Conservation (phyloP, 2,113 vertebrate genomes). For the Proterorhinus semilunaris region DNA sequence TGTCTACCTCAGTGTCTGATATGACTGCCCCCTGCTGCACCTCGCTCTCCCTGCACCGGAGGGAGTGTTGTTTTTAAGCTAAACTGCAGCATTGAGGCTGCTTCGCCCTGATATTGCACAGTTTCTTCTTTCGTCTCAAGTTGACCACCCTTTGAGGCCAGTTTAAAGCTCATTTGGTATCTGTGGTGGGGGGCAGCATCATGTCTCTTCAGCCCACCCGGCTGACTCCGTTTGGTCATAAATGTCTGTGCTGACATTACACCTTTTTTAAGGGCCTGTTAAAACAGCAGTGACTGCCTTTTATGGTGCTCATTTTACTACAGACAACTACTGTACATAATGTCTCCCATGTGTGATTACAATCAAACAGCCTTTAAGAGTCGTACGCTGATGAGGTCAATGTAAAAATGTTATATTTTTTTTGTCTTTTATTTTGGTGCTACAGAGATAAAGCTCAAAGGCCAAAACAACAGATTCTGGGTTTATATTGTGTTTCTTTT, state of each 20-base stretch:
- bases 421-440: slow-evolving; percentile 27
- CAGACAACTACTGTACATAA: slow-evolving; percentile 44
- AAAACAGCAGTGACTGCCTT: slow-evolving; percentile 54
- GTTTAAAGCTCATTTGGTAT: slow-evolving; percentile 49
- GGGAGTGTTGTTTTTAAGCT: slow-evolving; percentile 64
- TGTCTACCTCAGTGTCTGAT: slow-evolving; percentile 89
- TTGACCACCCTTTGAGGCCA: slow-evolving; percentile 21
- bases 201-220: slow-evolving; percentile 64
- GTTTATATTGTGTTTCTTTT: slow-evolving; percentile 69
- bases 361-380: slow-evolving; percentile 20
- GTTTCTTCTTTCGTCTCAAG: slow-evolving; percentile 38
- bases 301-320: slow-evolving; percentile 53
- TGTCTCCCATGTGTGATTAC: slow-evolving; percentile 45
- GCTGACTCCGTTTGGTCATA: slow-evolving; percentile 62
- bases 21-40: slow-evolving; percentile 63
- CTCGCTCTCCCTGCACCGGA: slow-evolving; percentile 58
- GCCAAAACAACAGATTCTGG: slow-evolving; percentile 65
- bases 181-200: slow-evolving; percentile 53
- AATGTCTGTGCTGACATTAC: slow-evolving; percentile 65
- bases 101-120: slow-evolving; percentile 47
- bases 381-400: slow-evolving; percentile 26
- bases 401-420: slow-evolving; percentile 19
- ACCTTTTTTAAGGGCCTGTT: slow-evolving; percentile 74
- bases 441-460: slow-evolving; percentile 42
- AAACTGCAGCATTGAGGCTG: slow-evolving; percentile 41